Evolutionary conservation across 2,888 invertebrate species (phyloP).

Genomic region (Latheticus oryzae): DNA sequence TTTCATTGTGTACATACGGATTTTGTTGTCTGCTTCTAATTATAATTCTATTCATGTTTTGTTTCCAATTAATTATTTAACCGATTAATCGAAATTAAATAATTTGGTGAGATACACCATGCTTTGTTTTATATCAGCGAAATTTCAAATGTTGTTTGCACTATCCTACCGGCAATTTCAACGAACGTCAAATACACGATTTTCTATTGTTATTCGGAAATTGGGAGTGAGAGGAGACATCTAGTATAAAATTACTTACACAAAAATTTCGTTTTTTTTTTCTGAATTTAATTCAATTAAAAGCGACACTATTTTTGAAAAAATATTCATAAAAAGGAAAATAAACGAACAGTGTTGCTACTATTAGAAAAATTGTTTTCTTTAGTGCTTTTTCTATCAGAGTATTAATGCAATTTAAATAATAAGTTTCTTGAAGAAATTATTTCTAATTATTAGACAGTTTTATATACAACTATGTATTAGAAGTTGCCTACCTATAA

Average conservation of each 20-base stretch:
- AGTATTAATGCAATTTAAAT: no score
- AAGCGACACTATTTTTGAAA: no score
- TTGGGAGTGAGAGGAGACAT: slow-evolving; percentile 17
- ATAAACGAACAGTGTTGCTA: no score
- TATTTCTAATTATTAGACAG: no score
- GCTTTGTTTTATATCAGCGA: slow-evolving; percentile 22
- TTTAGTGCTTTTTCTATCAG: no score
- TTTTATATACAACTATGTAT: no score
- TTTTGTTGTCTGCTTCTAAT: slow-evolving; percentile 53
- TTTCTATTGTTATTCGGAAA: slow-evolving; percentile 31
- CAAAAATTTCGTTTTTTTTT: no score
- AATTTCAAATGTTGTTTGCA: slow-evolving; percentile 8
- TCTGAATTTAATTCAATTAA: no score
- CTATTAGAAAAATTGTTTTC: no score
- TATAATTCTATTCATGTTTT: slow-evolving; percentile 51
- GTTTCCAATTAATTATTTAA: slow-evolving; percentile 51
- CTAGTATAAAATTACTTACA: slow-evolving; percentile 24
- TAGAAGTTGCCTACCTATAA: no score
- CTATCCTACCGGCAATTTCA: slow-evolving; percentile 39
- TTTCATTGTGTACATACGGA: slow-evolving; percentile 54
- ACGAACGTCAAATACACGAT: slow-evolving; percentile 32
- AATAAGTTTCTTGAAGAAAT: no score
- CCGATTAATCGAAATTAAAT: slow-evolving; percentile 50
- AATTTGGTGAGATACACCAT: slow-evolving; percentile 44
- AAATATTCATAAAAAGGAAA: no score